phyloP scores from a whole-genome alignment of 2,797 vertebrate genomes.

The Peromyscus attwateri region DNA sequence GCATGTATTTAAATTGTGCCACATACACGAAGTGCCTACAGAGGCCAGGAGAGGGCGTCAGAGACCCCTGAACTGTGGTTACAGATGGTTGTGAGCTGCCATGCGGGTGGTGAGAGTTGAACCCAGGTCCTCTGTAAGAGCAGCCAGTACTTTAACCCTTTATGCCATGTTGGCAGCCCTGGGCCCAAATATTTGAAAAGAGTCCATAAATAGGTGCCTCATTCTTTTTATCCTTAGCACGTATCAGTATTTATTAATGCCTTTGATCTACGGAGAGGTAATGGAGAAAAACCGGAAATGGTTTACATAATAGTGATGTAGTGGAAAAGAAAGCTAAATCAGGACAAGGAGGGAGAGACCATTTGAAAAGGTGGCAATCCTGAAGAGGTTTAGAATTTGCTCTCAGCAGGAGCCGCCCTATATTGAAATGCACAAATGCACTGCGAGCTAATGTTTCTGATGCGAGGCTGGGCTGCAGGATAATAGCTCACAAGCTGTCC shows the following conservation, averaged over 20 bases:
- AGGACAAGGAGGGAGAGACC: neutral
- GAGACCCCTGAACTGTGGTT: neutral
- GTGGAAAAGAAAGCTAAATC: neutral
- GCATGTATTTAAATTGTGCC: neutral
- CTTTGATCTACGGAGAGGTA: neutral
- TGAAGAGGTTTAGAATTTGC: neutral
- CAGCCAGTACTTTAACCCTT: neutral
- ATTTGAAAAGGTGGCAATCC: neutral
- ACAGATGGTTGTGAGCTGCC: neutral
- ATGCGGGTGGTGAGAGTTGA: neutral
- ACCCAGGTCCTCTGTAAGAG: neutral
- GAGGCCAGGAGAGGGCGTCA: neutral
- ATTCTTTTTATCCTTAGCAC: neutral
- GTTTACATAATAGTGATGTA: neutral
- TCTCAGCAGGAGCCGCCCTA: neutral
- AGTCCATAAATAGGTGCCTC: neutral
- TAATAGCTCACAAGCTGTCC: constrained; percentile 50
- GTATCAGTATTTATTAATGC: neutral
- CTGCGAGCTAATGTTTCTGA: neutral
- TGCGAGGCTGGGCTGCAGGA: neutral
- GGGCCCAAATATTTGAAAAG: neutral
- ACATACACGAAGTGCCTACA: neutral
- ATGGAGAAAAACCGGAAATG: neutral
- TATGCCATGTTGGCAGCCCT: neutral
- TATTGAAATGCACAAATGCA: neutral